Conservation (phyloP, 2,888 invertebrate species). For the Lithophane socia region DNA sequence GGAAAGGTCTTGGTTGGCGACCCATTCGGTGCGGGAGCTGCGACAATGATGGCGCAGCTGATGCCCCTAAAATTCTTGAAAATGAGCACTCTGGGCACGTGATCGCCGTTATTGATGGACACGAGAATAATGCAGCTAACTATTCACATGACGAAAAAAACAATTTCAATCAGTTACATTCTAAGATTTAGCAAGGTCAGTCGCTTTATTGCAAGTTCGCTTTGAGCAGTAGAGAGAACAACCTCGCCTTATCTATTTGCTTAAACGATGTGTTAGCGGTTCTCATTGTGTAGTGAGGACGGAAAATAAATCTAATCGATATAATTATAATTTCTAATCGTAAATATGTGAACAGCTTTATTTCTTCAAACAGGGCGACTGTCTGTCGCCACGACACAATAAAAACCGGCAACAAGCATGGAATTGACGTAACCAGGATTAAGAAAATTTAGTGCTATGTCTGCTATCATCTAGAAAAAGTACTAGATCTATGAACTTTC, state of each 20-base stretch:
- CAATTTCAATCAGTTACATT: slow-evolving; percentile 5
- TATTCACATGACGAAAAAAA: slow-evolving; percentile 19
- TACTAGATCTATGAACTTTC: neutral
- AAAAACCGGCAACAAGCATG: neutral
- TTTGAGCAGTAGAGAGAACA: slow-evolving; percentile 31
- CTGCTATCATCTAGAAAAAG: slow-evolving; percentile 3
- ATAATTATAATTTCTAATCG: neutral
- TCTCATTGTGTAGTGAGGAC: neutral
- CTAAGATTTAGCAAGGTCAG: slow-evolving; percentile 23
- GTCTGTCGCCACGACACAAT: neutral
- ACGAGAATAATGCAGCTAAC: slow-evolving; percentile 14
- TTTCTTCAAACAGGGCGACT: neutral
- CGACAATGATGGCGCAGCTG: slow-evolving; percentile 53
- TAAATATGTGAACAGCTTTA: neutral
- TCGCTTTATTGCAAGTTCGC: slow-evolving; percentile 38
- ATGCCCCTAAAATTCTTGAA: slow-evolving; percentile 57
- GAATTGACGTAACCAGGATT: neutral
- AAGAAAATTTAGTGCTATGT: neutral
- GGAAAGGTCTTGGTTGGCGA: slow-evolving; percentile 50
- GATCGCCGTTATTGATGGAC: neutral
- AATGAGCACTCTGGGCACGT: slow-evolving; percentile 18
- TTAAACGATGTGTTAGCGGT: slow-evolving; percentile 21
- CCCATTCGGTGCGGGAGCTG: slow-evolving; percentile 43
- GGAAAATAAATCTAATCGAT: neutral
- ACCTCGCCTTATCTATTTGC: slow-evolving; percentile 3